Evolutionary conservation across 2,797 vertebrate species (phyloP).

Genomic region (Eulemur mongoz): DNA sequence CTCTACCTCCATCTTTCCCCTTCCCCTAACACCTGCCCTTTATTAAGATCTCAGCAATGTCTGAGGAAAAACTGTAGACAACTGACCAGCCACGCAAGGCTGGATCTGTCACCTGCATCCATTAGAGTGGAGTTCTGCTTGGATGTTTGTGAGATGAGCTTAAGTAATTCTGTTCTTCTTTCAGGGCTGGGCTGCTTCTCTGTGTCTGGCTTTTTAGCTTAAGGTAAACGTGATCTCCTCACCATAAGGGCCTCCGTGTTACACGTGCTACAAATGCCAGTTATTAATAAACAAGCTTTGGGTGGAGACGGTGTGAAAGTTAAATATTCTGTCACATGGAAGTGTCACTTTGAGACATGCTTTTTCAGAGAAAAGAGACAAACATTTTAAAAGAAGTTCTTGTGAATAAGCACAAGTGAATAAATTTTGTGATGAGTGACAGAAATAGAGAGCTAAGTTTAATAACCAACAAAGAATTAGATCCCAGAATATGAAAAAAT

Average conservation of each 20-base stretch:
- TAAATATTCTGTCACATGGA: conserved; percentile 70
- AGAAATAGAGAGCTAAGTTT: conserved; percentile 65
- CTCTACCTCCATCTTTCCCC: neutral
- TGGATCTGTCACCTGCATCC: neutral
- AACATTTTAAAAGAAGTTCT: conserved; percentile 58
- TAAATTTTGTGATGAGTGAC: conserved; percentile 70
- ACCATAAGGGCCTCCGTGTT: conserved; percentile 32
- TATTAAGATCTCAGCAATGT: conserved; percentile 23
- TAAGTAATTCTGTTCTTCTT: conserved; percentile 23
- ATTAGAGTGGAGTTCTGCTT: neutral
- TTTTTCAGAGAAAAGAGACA: conserved; percentile 67
- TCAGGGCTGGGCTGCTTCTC: neutral
- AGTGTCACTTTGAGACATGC: conserved; percentile 63
- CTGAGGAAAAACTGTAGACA: neutral
- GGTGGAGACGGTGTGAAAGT: conserved; percentile 58
- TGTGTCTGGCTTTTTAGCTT: conserved; percentile 46
- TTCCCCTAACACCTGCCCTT: neutral
- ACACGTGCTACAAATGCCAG: conserved; percentile 56
- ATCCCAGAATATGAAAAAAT: conserved; percentile 38
- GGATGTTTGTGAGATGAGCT: neutral
- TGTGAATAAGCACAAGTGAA: conserved; percentile 62
- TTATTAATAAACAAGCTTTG: conserved; percentile 73
- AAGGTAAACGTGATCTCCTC: conserved; percentile 33
- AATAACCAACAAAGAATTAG: conserved; percentile 52
- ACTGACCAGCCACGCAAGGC: neutral